phyloP scores from a whole-genome alignment of 2,113 vertebrate species.

The Motacilla tschutschensis region DNA sequence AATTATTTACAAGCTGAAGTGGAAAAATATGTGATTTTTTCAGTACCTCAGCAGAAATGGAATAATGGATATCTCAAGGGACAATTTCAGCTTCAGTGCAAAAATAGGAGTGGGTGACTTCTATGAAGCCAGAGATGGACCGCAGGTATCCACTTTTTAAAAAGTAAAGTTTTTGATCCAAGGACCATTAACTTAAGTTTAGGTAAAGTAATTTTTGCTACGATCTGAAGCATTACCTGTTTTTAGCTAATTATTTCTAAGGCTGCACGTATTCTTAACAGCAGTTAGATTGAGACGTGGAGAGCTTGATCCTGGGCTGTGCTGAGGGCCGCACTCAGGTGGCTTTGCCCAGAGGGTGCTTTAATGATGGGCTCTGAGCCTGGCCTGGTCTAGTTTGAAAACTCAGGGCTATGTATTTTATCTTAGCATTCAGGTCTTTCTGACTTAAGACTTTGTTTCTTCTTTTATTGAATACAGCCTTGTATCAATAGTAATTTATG shows the following conservation, averaged over 20 bases:
- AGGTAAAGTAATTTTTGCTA: constrained; percentile 68
- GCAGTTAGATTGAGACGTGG: neutral
- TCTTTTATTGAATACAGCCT: neutral
- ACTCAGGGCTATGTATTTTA: neutral
- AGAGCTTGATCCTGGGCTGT: neutral
- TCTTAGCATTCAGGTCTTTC: neutral
- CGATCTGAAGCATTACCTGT: constrained; percentile 54
- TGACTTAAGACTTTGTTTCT: neutral
- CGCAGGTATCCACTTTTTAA: constrained; percentile 86
- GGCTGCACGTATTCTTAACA: neutral
- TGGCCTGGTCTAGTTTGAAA: neutral
- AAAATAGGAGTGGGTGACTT: constrained; percentile 97
- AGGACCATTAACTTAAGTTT: constrained; percentile 68
- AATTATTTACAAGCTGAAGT: constrained; percentile 81
- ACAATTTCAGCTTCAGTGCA: constrained; percentile 97
- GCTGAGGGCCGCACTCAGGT: neutral
- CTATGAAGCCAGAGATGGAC: constrained; percentile 96
- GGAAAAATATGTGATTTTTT: constrained; percentile 88
- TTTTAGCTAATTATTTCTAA: constrained; percentile 52
- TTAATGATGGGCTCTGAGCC: neutral
- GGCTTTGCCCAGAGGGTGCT: neutral
- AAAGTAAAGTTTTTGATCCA: constrained; percentile 78
- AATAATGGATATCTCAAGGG: constrained; percentile 93
- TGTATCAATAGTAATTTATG: neutral
- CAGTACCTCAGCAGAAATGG: constrained; percentile 94